These are phyloP conservation scores for Elysia crispata DNA, from an alignment of 2,888 invertebrate genomes.

Conservation along the genomic window DNA sequence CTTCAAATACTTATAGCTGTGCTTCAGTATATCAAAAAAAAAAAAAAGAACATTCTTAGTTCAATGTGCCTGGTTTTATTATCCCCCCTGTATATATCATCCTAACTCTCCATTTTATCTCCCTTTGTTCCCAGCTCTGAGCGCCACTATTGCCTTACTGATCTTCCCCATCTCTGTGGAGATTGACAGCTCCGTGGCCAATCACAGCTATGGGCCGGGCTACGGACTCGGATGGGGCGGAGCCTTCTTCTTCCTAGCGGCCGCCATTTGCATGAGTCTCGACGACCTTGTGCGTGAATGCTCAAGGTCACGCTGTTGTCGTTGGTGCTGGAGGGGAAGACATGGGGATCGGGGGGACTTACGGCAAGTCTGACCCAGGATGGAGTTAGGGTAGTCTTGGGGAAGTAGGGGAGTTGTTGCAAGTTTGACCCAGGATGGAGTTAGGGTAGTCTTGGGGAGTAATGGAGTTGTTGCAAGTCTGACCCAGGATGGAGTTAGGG, in stretches of 20 bases:
- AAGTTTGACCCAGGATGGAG: too few species aligned
- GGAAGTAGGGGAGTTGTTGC: too few species aligned
- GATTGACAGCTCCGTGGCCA: conserved; percentile 59
- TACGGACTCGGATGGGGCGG: conserved; percentile 76
- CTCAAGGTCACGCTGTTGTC: conserved; percentile 65
- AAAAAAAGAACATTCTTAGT: not conserved
- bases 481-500: too few species aligned
- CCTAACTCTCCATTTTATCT: conserved; percentile 9
- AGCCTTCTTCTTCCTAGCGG: conserved; percentile 72
- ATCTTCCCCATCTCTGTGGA: conserved; percentile 74
- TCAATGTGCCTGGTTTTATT: not conserved
- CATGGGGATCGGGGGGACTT: conserved; percentile 60
- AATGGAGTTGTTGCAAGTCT: too few species aligned
- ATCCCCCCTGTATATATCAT: not conserved
- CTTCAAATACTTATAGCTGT: not conserved
- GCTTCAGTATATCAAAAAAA: not conserved
- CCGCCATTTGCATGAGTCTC: conserved; percentile 73
- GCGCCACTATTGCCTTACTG: conserved; percentile 72
- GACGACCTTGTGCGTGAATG: conserved; percentile 72
- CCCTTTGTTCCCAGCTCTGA: conserved; percentile 66
- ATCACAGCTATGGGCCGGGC: conserved; percentile 73
- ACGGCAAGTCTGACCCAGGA: conserved; percentile 61
- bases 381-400: too few species aligned
- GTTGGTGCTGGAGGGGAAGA: conserved; percentile 62
- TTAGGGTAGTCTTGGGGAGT: too few species aligned